These are phyloP conservation scores for Leptoclinus maculatus DNA, from an alignment of 2,797 vertebrate genomes.

Conservation along the genomic window DNA sequence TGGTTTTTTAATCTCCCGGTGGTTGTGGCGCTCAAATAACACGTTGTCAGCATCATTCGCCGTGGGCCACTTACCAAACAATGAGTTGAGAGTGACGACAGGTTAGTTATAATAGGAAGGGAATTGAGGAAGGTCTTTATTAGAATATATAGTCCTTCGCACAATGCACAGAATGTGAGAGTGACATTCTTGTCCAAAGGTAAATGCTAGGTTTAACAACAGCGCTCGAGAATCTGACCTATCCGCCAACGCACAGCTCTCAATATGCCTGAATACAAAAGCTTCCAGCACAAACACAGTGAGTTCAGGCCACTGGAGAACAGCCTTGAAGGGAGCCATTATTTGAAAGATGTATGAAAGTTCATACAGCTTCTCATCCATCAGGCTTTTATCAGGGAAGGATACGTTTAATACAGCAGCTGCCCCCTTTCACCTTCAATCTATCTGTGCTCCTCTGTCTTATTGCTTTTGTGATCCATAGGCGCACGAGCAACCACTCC, in stretches of 20 bases:
- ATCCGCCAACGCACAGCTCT: not conserved
- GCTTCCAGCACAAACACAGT: not conserved
- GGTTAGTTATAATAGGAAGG: not conserved
- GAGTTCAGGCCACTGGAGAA: conserved; percentile 17
- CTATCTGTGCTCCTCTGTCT: conserved; percentile 39
- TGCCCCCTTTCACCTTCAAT: conserved; percentile 70
- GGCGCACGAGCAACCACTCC: conserved; percentile 56
- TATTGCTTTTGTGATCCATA: conserved; percentile 62
- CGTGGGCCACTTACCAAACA: not conserved
- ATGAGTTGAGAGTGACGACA: not conserved
- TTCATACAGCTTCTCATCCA: conserved; percentile 54
- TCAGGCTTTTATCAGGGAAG: conserved; percentile 63
- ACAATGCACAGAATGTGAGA: not conserved
- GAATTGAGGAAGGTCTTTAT: not conserved
- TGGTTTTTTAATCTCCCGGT: too few relatives aligned
- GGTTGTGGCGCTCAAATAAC: too few relatives aligned
- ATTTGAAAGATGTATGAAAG: conserved; percentile 53
- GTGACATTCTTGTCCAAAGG: not conserved
- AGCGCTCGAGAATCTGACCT: not conserved
- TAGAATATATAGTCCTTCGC: not conserved
- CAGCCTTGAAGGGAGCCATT: conserved; percentile 31
- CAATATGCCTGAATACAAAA: not conserved
- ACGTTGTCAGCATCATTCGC: not conserved
- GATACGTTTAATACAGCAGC: conserved; percentile 64
- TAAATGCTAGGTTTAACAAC: not conserved